A percentile compares a stretch with the other conserved stretches of the same genome.
phyloP scores from a whole-genome alignment of 2,797 vertebrate species.

The Oophaga sylvatica region DNA sequence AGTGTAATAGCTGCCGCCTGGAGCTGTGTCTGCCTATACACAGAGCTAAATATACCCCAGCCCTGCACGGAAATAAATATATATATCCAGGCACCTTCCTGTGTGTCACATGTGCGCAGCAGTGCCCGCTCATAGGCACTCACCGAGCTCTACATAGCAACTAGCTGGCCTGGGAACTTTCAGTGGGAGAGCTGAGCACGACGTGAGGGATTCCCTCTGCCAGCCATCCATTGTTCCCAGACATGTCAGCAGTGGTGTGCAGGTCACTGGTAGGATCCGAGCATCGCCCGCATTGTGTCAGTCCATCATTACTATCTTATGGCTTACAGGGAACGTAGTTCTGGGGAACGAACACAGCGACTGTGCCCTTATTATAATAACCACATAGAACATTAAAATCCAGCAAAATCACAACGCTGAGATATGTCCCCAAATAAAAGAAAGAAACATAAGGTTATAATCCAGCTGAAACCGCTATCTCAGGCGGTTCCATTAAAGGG shows the following conservation, averaged over 20 bases:
- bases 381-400: too few relatives aligned
- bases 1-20: conserved; percentile 59
- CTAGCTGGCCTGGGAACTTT: not conserved
- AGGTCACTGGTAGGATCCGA: not conserved
- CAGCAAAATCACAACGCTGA: too few relatives aligned
- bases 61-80: conserved; percentile 30
- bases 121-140: too few relatives aligned
- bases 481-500: too few relatives aligned
- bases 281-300: too few relatives aligned
- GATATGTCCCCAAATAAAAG: too few relatives aligned
- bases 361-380: too few relatives aligned
- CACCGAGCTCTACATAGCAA: not conserved
- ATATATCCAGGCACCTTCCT: not conserved
- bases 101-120: not conserved
- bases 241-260: not conserved
- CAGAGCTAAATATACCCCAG: conserved; percentile 56
- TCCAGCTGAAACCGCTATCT: too few relatives aligned
- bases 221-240: conserved; percentile 14
- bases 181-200: not conserved
- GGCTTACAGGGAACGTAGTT: too few relatives aligned
- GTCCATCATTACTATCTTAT: too few relatives aligned
- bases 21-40: conserved; percentile 59
- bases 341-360: too few relatives aligned
- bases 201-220: conserved; percentile 3
- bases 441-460: too few relatives aligned